These are phyloP conservation scores for Orgyia antiqua DNA, from an alignment of 2,888 invertebrate species.

Conservation along the genomic window DNA sequence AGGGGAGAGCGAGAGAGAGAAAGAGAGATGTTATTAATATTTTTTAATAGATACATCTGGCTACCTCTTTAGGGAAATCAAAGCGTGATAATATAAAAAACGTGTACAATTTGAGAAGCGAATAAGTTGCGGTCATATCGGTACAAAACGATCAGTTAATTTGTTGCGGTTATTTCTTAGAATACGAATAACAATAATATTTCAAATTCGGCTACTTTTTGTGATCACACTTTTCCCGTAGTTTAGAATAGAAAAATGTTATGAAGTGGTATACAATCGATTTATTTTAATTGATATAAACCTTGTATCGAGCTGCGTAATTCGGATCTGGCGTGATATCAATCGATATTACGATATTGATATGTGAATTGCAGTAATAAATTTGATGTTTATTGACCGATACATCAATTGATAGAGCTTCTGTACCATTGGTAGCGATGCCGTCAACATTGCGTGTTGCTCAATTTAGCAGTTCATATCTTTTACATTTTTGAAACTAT, in stretches of 20 bases:
- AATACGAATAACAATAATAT: constrained; percentile 30
- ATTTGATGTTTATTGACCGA: constrained; percentile 20
- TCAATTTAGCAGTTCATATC: neutral
- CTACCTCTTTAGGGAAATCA: no score
- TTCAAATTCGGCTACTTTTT: constrained; percentile 27
- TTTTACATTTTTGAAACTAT: neutral
- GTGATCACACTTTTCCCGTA: no score
- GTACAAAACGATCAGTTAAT: constrained; percentile 35
- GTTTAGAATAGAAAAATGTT: constrained; percentile 10
- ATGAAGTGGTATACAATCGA: constrained; percentile 13
- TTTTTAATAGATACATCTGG: no score
- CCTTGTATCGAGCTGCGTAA: constrained; percentile 7
- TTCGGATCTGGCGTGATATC: constrained; percentile 25
- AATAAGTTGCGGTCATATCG: constrained; percentile 41
- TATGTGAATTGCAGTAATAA: constrained; percentile 20
- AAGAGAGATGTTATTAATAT: no score
- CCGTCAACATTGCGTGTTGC: constrained; percentile 2
- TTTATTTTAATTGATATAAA: constrained; percentile 15
- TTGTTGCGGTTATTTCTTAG: constrained; percentile 32
- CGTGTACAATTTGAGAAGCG: constrained; percentile 53
- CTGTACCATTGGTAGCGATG: constrained; percentile 9
- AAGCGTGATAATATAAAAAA: no score
- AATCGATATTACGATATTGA: constrained; percentile 18
- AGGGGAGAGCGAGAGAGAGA: no score
- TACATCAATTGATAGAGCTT: constrained; percentile 14